Evolutionary conservation across 2,797 vertebrate species (phyloP), one percentile per base, ranked within the genome.

Genomic region (Alosa sapidissima): DNA sequence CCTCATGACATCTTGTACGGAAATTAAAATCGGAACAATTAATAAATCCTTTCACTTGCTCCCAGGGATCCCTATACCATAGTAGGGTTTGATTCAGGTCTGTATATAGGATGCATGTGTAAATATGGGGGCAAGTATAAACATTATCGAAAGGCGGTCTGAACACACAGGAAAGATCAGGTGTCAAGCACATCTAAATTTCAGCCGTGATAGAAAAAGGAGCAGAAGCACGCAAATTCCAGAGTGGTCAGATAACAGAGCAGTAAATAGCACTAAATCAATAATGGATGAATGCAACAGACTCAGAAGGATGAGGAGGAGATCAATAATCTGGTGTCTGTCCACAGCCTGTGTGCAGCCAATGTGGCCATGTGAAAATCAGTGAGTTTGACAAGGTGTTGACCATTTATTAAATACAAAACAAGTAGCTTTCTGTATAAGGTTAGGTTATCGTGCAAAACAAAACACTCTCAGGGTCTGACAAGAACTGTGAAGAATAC

Each of bases 91-190:
- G 72, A 10, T 21, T 78, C 72, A 78, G 36, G 72, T 78, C 72
- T 47, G 72, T 78, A 19, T 75, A 6, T 19, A 4, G 13, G 36
- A n/a, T 13, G 36, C 11, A 33, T 75, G 68, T 21, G 72, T 78
- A 78, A 78, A 47, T 78, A 78, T 16, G 8, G 19, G 16, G 14
- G 72, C 41, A 47, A 21, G 72, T 47, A 8, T 21, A 78, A 78
- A 78, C 72, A 78, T 16, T 21, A 78, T 45, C 21, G 36, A 47
- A 45, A 47, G 41, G 41, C 41, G 72, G 16, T 78, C 72, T 78
- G 72, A 45, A 36, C 72, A 78, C 41, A 47, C 72, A 78, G 72
- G 72, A 78, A 78, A 78, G 72, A 78, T 78, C 72, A 78, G 72
- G 72, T 78, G 72, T 78, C 72, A 78, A 78, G 28, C 21, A 45